A percentile compares a stretch with the other conserved stretches of the same genome.
Conservation (phyloP, 1,140 invertebrate species). For the Riptortus pedestris region DNA sequence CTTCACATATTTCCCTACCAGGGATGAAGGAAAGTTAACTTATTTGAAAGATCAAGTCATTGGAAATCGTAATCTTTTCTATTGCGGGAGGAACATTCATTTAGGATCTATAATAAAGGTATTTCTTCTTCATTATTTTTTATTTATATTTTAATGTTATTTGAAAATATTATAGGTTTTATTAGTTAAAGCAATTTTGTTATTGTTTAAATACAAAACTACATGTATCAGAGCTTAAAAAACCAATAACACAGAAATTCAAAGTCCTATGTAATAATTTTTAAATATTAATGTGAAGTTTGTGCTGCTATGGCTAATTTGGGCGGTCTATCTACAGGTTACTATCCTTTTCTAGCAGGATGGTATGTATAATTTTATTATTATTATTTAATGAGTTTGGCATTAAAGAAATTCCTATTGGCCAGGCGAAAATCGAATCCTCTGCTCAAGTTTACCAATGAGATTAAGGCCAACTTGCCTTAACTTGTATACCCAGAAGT, state of each 20-base stretch:
- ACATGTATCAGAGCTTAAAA: neutral
- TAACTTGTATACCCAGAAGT: neutral
- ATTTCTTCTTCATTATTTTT: neutral
- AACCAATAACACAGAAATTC: neutral
- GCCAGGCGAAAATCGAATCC: too few relatives aligned
- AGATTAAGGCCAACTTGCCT: neutral
- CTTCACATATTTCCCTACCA: slow-evolving; percentile 53
- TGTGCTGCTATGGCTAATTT: too few relatives aligned
- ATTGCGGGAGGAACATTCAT: slow-evolving; percentile 45
- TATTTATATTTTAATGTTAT: neutral
- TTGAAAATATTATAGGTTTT: neutral
- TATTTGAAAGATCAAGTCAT: slow-evolving; percentile 62
- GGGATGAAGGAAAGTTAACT: slow-evolving; percentile 68
- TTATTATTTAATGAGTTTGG: too few relatives aligned
- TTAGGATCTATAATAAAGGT: slow-evolving; percentile 41
- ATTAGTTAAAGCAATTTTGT: neutral
- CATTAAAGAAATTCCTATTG: too few relatives aligned
- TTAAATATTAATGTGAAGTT: too few relatives aligned
- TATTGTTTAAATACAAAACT: neutral
- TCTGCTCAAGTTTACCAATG: too few relatives aligned
- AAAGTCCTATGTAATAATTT: too few relatives aligned
- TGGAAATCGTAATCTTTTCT: slow-evolving; percentile 70
- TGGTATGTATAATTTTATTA: too few relatives aligned
- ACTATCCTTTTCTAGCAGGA: too few relatives aligned
- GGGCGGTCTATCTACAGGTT: too few relatives aligned